Percentiles rank a stretch among this genome's conserved stretches.
Conservation (phyloP, 2,113 vertebrate species). For the Pycnonotus jocosus region DNA sequence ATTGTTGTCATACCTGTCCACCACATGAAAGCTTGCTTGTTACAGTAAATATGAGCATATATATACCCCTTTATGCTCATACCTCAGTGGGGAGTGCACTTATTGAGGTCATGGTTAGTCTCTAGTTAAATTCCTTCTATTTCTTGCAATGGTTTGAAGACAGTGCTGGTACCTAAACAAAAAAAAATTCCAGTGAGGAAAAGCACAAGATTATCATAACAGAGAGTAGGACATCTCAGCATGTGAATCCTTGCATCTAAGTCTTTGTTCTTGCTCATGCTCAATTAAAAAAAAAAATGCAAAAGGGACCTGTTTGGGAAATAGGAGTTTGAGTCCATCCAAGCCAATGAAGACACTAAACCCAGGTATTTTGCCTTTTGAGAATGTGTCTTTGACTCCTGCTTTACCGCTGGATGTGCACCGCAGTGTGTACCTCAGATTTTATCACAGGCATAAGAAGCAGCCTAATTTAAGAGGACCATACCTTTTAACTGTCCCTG, state of each 20-base stretch:
- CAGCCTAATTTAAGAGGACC: background rate
- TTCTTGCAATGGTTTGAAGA: background rate
- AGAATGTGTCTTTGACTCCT: background rate
- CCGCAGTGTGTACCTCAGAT: rapidly evolving
- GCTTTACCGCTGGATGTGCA: background rate
- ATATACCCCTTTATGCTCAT: background rate
- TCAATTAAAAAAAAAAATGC: background rate
- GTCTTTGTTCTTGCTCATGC: background rate
- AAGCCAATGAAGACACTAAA: background rate
- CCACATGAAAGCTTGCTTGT: background rate
- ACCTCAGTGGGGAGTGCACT: background rate
- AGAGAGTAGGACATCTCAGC: background rate
- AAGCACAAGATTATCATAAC: background rate
- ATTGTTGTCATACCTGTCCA: background rate
- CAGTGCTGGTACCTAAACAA: background rate
- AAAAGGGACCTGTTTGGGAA: background rate
- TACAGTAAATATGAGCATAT: background rate
- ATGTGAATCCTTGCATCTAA: background rate
- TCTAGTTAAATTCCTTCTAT: background rate
- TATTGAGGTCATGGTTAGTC: background rate
- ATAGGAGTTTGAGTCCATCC: background rate
- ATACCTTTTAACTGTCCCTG: background rate
- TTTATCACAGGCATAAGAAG: background rate
- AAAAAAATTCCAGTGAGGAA: background rate
- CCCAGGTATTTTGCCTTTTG: background rate